phyloP scores from a whole-genome alignment of 2,888 invertebrate species.

The Eretmocerus hayati region DNA sequence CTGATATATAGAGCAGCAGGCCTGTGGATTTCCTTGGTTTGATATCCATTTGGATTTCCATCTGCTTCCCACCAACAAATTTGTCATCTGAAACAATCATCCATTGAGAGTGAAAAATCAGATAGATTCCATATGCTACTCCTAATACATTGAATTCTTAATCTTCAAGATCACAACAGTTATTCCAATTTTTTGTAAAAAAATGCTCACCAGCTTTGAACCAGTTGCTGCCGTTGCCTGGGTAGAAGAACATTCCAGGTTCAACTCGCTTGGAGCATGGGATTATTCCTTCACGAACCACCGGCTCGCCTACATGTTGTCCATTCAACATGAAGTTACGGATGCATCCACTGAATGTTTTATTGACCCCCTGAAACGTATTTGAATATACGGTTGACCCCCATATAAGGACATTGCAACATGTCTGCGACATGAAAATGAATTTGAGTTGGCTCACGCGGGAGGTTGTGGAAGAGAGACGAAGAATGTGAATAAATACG shows the following conservation, averaged over 20 bases:
- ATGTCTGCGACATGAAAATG: no score
- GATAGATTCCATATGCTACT: no score
- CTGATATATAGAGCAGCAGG: conserved; percentile 78
- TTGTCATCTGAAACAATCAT: conserved; percentile 54
- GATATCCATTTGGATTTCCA: conserved; percentile 77
- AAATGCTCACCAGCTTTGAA: conserved; percentile 55
- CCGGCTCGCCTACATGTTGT: conserved; percentile 57
- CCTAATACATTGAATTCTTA: no score
- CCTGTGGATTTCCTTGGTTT: conserved; percentile 80
- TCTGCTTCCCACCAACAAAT: conserved; percentile 71
- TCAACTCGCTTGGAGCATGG: conserved; percentile 77
- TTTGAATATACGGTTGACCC: no score
- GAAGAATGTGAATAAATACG: conserved; percentile 2
- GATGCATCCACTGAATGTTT: conserved; percentile 78
- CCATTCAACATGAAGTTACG: conserved; percentile 68
- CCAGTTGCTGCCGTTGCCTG: conserved; percentile 64
- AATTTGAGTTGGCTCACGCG: no score
- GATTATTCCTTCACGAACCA: conserved; percentile 57
- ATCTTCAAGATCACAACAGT: no score
- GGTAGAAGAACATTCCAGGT: conserved; percentile 76
- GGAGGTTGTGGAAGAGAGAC: no score
- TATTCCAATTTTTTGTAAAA: no score
- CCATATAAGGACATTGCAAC: no score
- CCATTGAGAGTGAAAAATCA: no score
- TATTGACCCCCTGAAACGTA: conserved; percentile 57